Base-by-base conservation (phyloP, 2,113 vertebrate species). In the Falcunculus frontatus region DNA sequence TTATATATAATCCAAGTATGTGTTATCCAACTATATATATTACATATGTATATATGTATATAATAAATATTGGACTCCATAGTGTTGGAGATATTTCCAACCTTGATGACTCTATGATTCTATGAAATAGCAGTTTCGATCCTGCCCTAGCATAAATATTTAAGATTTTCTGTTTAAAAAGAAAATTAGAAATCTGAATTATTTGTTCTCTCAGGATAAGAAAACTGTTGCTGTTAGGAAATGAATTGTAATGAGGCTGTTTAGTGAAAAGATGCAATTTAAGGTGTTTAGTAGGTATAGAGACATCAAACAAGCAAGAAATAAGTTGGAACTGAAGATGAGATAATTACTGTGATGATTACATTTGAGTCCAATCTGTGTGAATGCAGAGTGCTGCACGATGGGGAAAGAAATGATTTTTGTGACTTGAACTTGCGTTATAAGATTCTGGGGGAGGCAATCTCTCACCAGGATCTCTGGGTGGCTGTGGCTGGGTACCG, bases 401-500 rank as follows among this genome's bases (percentile, higher is more conserved):
- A 73, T 75, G 50, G 57, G 88, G 65, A 93, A 79, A 64, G 1
- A 93, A 89, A 68, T 3, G 1, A 57, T 97, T 96, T 97, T 91
- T 22, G 2, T 96, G 90, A 64, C 85, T 96, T 90, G 89, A 94
- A 76, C 35, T 80, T 57, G 53, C 46, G 33, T 64, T 92, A 19
- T 64, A 74, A 92, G 95, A 96, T 65, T 79, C 69, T 64, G 86
- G 70, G 53, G 91, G 93, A 97, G 79, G 59, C 89, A 97, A 77
- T 97, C 74, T 96, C 68, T 64, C 78, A 79, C 83, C 91, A 95
- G 85, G 95, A 95, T 98, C 97, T 97, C 89, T 22, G 97, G 97
- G 97, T 59, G 42, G 94, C 95, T 97, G 92, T 60, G 16, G 95
- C 85, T 98, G 97, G 97, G 97, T 97, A 98, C 95, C 59, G 19